Percentiles rank a stretch among this genome's conserved stretches.
phyloP scores from a whole-genome alignment of 2,113 vertebrate genomes.

The Oryzias woworae region DNA sequence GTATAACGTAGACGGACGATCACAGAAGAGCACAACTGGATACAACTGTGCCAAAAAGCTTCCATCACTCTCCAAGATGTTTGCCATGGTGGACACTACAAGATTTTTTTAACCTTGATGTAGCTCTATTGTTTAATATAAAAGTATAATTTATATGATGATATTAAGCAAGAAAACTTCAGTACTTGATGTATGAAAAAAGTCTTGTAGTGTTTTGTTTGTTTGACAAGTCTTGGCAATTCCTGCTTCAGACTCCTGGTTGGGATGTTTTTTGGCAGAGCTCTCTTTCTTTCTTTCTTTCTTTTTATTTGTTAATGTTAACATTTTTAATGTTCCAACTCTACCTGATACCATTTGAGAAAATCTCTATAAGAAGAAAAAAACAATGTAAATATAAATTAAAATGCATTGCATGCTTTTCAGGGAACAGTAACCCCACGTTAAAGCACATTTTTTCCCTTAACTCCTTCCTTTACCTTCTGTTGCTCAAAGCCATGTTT shows the following conservation, averaged over 20 bases:
- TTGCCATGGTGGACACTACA: slow-evolving; percentile 57
- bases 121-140: slow-evolving; percentile 8
- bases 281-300: slow-evolving; percentile 40
- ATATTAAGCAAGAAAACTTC: background rate
- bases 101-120: slow-evolving; percentile 43
- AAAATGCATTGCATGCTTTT: slow-evolving; percentile 73
- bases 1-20: slow-evolving; percentile 78
- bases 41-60: slow-evolving; percentile 78
- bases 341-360: slow-evolving; percentile 43
- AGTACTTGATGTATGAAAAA: slow-evolving; percentile 33
- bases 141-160: slow-evolving; percentile 7
- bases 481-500: slow-evolving; percentile 80
- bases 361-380: slow-evolving; percentile 27
- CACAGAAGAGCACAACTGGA: slow-evolving; percentile 70
- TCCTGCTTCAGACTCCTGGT: slow-evolving; percentile 32
- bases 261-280: slow-evolving; percentile 41
- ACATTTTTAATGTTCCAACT: slow-evolving; percentile 70
- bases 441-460: slow-evolving; percentile 65
- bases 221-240: slow-evolving; percentile 44
- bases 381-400: slow-evolving; percentile 72
- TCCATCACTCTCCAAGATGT: slow-evolving; percentile 52
- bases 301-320: slow-evolving; percentile 58
- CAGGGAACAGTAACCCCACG: slow-evolving; percentile 56
- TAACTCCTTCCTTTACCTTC: slow-evolving; percentile 41
- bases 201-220: slow-evolving; percentile 65